Evolutionary conservation across 2,797 vertebrate genomes (phyloP), one percentile per base, ranked within the genome.

Genomic region (Morus bassanus): DNA sequence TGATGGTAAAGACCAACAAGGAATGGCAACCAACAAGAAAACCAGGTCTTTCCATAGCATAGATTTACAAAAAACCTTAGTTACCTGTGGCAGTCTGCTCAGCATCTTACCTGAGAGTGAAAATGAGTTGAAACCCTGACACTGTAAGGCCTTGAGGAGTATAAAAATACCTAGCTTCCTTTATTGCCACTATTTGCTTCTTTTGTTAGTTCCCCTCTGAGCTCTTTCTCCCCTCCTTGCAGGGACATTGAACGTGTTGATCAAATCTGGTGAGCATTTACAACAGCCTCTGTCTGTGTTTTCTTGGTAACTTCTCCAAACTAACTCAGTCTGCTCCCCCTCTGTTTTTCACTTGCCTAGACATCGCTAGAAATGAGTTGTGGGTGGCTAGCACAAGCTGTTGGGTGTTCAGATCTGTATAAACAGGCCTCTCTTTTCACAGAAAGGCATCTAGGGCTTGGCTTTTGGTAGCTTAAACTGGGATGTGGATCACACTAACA

Each of bases 231-330:
- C 98, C 98, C 98, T 99, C 98, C 98, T 98, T 98, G 98, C 99
- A 99, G 99, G 99, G 98, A 98, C 98, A 98, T 98, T 98, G 99
- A 99, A 98, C 97, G 98, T 98, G 98, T 99, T 98, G 99, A 98
- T 98, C 99, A 99, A 98, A 98, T 98, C 98, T 99, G 99, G 99
- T 99, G 99, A 99, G 99, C 99, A 99, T 98, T 98, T 98, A 95
- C 98, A 98, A 97, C 96, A 97, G 97, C 96, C 91, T 89, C 95
- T 98, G 91, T 88, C 96, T 97, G 96, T 80, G 57, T 96, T 96
- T 80, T 94, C 96, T 68, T 60, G 88, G 69, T 97, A 97, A 97
- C 96, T 89, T 91, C 92, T 95, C 93, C 97, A 88, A 85, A 98
- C 98, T 98, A 98, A 98, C 93, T 53, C 60, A 31, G 43, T 85